Percentiles rank a stretch among this genome's conserved stretches.
phyloP scores from a whole-genome alignment of 2,113 vertebrate species.

The Chloropsis hardwickii region DNA sequence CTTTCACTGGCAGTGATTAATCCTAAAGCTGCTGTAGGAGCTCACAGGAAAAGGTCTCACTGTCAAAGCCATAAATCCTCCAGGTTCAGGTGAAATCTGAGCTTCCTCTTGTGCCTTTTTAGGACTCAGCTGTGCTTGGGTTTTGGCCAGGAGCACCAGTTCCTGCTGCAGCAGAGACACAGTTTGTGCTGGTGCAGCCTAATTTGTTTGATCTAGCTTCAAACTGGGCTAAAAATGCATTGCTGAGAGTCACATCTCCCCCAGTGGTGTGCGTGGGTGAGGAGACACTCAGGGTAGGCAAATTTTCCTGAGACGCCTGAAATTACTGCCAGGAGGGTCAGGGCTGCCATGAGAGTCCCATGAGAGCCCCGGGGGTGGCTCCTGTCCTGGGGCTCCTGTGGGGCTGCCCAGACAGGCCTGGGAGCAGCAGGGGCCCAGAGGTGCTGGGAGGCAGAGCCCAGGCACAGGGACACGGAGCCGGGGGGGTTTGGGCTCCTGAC shows the following conservation, averaged over 20 bases:
- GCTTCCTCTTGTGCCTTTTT: neutral
- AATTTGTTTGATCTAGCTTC: constrained; percentile 39
- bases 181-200: neutral
- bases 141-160: neutral
- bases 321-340: neutral
- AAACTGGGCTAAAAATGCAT: constrained; percentile 3
- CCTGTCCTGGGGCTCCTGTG: neutral
- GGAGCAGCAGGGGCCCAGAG: neutral
- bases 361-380: constrained; percentile 21
- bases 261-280: constrained; percentile 38
- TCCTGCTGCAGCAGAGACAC: neutral
- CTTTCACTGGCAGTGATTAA: neutral
- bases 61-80: neutral
- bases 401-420: neutral
- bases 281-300: constrained; percentile 39
- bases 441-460: neutral
- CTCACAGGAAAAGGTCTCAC: neutral
- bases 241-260: constrained; percentile 43
- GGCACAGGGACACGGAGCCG: neutral
- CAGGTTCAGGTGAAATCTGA: neutral
- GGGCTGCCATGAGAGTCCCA: neutral
- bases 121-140: neutral
- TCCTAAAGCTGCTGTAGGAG: neutral
- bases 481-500: neutral
- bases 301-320: neutral